Base-by-base conservation (phyloP, 2,797 vertebrate species). In the Argya squamiceps region DNA sequence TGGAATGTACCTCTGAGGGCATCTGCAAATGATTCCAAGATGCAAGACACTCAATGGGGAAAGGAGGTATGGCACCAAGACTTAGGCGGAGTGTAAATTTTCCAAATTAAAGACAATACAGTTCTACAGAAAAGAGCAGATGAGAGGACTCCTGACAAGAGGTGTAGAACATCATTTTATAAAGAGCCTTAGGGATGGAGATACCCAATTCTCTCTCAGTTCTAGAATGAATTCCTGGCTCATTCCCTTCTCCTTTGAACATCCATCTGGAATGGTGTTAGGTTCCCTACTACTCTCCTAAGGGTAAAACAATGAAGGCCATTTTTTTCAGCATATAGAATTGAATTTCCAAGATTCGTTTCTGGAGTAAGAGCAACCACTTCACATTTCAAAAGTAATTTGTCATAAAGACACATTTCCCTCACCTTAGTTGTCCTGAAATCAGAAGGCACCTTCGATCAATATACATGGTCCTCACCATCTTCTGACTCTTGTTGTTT, bases 221-320 rank as follows among this genome's bases (percentile, higher is more conserved):
- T 46, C 60, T 36, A 65, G 53, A 47, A 47, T 47, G 46, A 47
- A 24, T 47, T 47, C 46, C 46, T n/a, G 50, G 36, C n/a, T 88
- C 68, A 56, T 71, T 93, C 59, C 50, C 69, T 88, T 71, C 52
- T 81, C n/a, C 82, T 92, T 84, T 86, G 70, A 95, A 87, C 70
- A 79, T 30, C 47, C 27, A 36, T 9, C 11, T n/a, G 47, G 77
- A 81, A 52, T 67, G 29, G 32, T 68, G 65, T 55, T 55, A 86
- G 26, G 50, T 69, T 90, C 47, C 32, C 62, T 52, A 47, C 73
- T 81, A 75, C 67, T 77, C 53, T 94, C 65, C 58, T 36, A 58
- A 80, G 47, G 83, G 55, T 75, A 69, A 81, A 92, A 73, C 19
- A 59, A 69, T 1, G 3, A 90, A 88, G 14, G 44, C 12, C 18